phyloP scores from a whole-genome alignment of 2,113 vertebrate genomes.

The Melanerpes aurifrons region DNA sequence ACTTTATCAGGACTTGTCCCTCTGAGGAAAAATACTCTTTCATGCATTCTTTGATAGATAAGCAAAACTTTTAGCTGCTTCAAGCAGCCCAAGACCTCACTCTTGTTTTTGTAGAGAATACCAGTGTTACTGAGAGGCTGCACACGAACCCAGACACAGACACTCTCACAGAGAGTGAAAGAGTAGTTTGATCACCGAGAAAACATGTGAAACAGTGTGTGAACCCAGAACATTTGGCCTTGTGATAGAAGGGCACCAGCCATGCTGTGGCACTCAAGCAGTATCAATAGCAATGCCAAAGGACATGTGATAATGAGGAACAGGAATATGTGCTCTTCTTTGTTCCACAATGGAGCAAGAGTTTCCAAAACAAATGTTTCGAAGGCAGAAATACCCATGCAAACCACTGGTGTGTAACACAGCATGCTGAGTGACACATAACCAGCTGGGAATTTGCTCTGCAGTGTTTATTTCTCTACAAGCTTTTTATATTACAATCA shows the following conservation, averaged over 20 bases:
- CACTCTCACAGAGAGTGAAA: not conserved
- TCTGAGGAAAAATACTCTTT: not conserved
- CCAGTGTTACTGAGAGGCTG: not conserved
- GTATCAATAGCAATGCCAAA: not conserved
- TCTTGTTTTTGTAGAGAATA: not conserved
- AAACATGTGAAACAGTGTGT: not conserved
- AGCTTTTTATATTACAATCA: not conserved
- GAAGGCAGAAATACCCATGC: not conserved
- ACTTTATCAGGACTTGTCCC: not conserved
- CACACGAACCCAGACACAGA: not conserved
- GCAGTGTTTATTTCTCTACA: not conserved
- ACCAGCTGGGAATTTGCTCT: not conserved
- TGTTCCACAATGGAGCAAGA: not conserved
- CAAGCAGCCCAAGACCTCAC: not conserved
- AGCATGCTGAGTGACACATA: not conserved
- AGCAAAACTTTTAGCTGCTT: not conserved
- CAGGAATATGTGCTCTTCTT: not conserved
- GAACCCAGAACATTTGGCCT: not conserved
- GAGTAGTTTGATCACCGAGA: not conserved
- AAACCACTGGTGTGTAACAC: not conserved
- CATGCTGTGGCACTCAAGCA: slow-evolving; percentile 7
- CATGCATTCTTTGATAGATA: not conserved
- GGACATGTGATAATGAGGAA: not conserved
- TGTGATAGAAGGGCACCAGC: not conserved
- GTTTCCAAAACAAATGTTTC: slow-evolving; percentile 46